A percentile compares a stretch with the other conserved stretches of the same genome.
Evolutionary conservation across 2,113 vertebrate species (phyloP).

Genomic region (Heterochromis multidens): DNA sequence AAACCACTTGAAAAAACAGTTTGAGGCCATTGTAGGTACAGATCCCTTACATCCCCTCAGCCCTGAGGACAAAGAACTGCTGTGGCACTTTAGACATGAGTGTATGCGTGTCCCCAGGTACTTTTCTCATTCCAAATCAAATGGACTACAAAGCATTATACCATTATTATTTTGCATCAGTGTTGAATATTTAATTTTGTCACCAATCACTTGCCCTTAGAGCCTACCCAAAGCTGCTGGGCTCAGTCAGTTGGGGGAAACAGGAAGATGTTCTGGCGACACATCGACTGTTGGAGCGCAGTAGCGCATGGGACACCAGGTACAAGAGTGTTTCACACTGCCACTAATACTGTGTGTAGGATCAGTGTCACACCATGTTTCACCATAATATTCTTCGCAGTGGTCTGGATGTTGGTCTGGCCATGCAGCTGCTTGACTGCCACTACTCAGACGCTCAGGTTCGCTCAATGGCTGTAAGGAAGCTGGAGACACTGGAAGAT

Average conservation of each 20-base stretch:
- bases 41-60: slow-evolving; percentile 93
- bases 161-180: background rate
- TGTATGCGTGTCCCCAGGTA: slow-evolving; percentile 86
- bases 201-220: slow-evolving; percentile 24
- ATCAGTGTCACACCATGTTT: background rate
- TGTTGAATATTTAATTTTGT: background rate
- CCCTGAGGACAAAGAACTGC: slow-evolving; percentile 92
- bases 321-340: background rate
- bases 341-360: accelerated
- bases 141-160: background rate
- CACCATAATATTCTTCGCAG: slow-evolving; percentile 50
- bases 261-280: slow-evolving; percentile 90
- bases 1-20: slow-evolving; percentile 95
- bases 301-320: slow-evolving; percentile 86
- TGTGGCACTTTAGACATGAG: slow-evolving; percentile 96
- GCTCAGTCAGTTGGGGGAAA: slow-evolving; percentile 93
- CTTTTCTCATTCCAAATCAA: background rate
- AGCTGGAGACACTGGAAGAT: slow-evolving; percentile 91
- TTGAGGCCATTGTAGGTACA: slow-evolving; percentile 89
- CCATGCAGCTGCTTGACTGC: slow-evolving; percentile 95
- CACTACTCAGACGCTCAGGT: slow-evolving; percentile 95
- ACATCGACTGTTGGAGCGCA: slow-evolving; percentile 86
- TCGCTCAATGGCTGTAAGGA: slow-evolving; percentile 92
- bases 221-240: slow-evolving; percentile 94
- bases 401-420: slow-evolving; percentile 89